These are phyloP conservation scores for Porites cylindrica DNA, from an alignment of 92 coral and sea anemone species.

Conservation along the genomic window DNA sequence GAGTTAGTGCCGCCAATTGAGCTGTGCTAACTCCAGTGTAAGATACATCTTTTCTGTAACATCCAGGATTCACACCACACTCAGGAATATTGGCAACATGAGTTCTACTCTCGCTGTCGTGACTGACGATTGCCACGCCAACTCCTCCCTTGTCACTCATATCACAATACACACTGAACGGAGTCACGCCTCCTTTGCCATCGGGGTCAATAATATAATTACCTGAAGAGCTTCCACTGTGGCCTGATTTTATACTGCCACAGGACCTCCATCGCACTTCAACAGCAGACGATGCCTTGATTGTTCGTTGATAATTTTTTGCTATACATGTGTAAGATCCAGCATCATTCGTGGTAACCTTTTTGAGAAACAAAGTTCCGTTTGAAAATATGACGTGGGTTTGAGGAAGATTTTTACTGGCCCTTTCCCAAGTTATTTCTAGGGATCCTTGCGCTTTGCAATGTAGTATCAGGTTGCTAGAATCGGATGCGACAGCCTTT, in stretches of 20 bases:
- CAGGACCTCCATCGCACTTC: constrained; percentile 29
- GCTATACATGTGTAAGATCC: constrained; percentile 65
- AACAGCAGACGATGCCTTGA: constrained; percentile 25
- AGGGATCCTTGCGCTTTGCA: constrained; percentile 36
- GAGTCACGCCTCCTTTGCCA: constrained; percentile 14
- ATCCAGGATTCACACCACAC: constrained; percentile 40
- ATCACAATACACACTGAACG: constrained; percentile 62
- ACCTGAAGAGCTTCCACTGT: constrained; percentile 1
- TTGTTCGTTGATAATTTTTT: constrained; percentile 33
- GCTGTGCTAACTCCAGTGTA: constrained; percentile 58
- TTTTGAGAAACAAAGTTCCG: constrained; percentile 47
- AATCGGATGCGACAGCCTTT: background rate
- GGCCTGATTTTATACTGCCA: constrained; percentile 21
- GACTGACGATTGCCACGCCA: constrained; percentile 60
- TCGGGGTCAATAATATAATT: constrained; percentile 45
- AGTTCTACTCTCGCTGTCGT: constrained; percentile 49
- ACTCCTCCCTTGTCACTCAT: constrained; percentile 61
- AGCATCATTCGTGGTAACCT: background rate
- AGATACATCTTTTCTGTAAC: constrained; percentile 46
- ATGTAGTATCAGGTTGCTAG: background rate
- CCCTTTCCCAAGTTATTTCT: constrained; percentile 23
- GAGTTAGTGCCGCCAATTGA: constrained; percentile 53
- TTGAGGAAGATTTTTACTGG: background rate
- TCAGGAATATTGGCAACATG: background rate
- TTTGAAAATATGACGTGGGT: constrained; percentile 24